Evolutionary conservation across 2,113 vertebrate species (phyloP), one percentile per base, ranked within the genome.

Genomic region (Eurypyga helias): DNA sequence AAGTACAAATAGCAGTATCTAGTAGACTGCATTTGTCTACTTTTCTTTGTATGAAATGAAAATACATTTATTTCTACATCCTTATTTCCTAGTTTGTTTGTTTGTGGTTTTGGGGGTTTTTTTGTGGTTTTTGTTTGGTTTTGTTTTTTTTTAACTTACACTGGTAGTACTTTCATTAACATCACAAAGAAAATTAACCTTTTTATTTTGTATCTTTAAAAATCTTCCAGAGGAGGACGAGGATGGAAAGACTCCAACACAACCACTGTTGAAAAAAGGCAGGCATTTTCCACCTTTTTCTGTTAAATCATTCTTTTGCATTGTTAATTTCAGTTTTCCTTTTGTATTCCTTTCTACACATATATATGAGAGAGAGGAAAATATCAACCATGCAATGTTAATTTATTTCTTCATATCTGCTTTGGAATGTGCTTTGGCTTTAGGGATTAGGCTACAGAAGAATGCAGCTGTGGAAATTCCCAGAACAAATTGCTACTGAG

Each of bases 261-360:
- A 99, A 97, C 99, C 99, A 96, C 99, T 99, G 98, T 99, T 99
- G 99, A 99, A 98, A 99, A 99, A 99, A 99, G 99, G 99, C 99
- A 99, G 99, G 99, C 99, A 98, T 98, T 98, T 97, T 98, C 97
- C 97, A 98, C 96, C 96, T 97, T 98, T 98, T 98, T 98, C 81
- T 96, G 98, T 98, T 98, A 93, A 96, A 96, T 91, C 90, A 92
- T 95, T 95, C 77, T 96, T 98, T 96, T 29, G 69, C 97, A 92
- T 86, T 95, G 78, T 97, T 97, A 89, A 95, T 89, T 97, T 96
- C 84, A 87, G 20, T 92, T 97, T 91, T 85, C 13, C 21, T 91
- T 96, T 95, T 87, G 11, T 90, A 60, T 29, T 81, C 9, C 17
- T 89, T 95, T 84, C 48, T 84, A 57, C 67, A 15, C 11, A 33